Evolutionary conservation across 1,140 invertebrate species (phyloP).

Genomic region (Drosophila parabipectinata): DNA sequence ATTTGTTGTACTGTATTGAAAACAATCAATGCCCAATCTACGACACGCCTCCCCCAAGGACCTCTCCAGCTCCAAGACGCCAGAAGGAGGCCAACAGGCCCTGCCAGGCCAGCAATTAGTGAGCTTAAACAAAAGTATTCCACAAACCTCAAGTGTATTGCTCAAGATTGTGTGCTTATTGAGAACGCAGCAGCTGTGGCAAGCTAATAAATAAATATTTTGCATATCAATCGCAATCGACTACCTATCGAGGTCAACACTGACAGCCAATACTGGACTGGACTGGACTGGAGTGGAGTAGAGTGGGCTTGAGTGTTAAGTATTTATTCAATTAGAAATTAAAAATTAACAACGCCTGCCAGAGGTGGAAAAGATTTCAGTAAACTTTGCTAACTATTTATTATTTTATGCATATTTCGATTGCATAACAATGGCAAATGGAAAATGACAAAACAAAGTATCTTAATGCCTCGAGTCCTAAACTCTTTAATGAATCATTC

Average conservation of each 20-base stretch:
- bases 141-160: conserved; percentile 41
- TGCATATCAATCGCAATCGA: conserved; percentile 34
- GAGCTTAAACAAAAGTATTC: conserved; percentile 30
- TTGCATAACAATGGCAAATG: background rate
- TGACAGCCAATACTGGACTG: conserved; percentile 6
- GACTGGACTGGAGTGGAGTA: background rate
- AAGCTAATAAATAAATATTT: conserved; percentile 41
- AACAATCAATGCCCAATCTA: conserved; percentile 79
- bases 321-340: conserved; percentile 8
- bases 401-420: background rate
- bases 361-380: background rate
- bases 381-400: background rate
- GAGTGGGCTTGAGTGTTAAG: conserved; percentile 1
- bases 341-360: background rate
- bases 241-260: conserved; percentile 23
- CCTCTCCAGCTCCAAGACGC: background rate
- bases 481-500: conserved; percentile 1
- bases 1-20: conserved; percentile 77
- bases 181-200: conserved; percentile 17
- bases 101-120: conserved; percentile 30
- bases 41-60: conserved; percentile 55
- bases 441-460: no score
- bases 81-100: background rate
- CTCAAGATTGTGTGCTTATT: conserved; percentile 25
- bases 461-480: background rate